A percentile compares a stretch with the other conserved stretches of the same genome.
These are phyloP conservation scores for Corythaixoides concolor DNA, from an alignment of 2,113 vertebrate genomes.

Conservation along the genomic window DNA sequence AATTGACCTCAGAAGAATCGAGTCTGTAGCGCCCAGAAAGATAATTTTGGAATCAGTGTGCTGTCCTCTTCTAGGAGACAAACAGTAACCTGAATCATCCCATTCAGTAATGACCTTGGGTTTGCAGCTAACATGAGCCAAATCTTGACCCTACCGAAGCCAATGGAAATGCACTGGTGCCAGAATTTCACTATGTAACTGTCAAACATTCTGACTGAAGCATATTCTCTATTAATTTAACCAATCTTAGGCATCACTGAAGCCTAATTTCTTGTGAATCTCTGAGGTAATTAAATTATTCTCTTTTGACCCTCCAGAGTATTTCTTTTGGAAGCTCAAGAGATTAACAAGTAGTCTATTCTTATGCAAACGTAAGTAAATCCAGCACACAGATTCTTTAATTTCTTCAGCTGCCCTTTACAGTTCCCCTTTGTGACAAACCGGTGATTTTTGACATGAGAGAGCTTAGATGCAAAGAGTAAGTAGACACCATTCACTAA, in stretches of 20 bases:
- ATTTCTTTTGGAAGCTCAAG: slow-evolving; percentile 33
- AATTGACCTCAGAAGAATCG: not conserved
- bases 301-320: not conserved
- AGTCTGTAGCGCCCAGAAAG: not conserved
- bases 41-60: not conserved
- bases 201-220: slow-evolving; percentile 12
- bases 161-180: not conserved
- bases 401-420: slow-evolving; percentile 32
- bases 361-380: not conserved
- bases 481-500: not conserved
- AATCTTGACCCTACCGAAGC: not conserved
- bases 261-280: slow-evolving; percentile 53
- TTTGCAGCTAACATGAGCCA: not conserved
- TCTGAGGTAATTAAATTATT: slow-evolving; percentile 39
- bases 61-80: not conserved
- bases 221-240: slow-evolving; percentile 25
- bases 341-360: slow-evolving; percentile 26
- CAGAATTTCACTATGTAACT: not conserved
- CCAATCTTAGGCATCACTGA: not conserved
- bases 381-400: not conserved
- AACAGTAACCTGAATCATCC: not conserved
- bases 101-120: not conserved
- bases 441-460: not conserved
- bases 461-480: not conserved
- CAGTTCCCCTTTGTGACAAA: not conserved